Conservation (phyloP, 2,113 vertebrate genomes). For the Alaudala cheleensis region DNA sequence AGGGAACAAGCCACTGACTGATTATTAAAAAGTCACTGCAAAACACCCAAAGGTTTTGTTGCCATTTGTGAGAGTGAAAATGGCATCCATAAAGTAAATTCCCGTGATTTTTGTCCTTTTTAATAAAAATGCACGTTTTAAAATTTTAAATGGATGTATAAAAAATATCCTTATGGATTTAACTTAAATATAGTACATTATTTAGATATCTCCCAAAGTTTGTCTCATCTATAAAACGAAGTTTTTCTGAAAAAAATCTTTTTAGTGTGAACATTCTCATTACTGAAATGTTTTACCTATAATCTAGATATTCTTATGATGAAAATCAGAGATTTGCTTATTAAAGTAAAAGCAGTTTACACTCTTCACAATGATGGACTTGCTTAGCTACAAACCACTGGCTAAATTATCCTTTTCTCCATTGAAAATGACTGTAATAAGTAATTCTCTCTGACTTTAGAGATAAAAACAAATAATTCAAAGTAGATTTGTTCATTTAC, state of each 20-base stretch:
- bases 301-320: background rate
- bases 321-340: background rate
- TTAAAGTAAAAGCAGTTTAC: background rate
- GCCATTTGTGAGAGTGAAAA: background rate
- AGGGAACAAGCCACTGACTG: background rate
- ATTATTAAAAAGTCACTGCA: background rate
- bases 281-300: background rate
- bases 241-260: background rate
- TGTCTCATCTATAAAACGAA: background rate
- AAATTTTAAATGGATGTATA: background rate
- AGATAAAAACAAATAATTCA: background rate
- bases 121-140: background rate
- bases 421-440: background rate
- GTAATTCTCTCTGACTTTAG: background rate
- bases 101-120: background rate
- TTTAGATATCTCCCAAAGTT: background rate
- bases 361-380: background rate
- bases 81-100: background rate
- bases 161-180: background rate
- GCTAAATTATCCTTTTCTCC: background rate
- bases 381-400: background rate
- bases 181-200: background rate
- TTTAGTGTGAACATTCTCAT: background rate
- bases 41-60: background rate
- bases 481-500: background rate